phyloP scores from a whole-genome alignment of 2,113 vertebrate species.

The Poecile atricapillus region DNA sequence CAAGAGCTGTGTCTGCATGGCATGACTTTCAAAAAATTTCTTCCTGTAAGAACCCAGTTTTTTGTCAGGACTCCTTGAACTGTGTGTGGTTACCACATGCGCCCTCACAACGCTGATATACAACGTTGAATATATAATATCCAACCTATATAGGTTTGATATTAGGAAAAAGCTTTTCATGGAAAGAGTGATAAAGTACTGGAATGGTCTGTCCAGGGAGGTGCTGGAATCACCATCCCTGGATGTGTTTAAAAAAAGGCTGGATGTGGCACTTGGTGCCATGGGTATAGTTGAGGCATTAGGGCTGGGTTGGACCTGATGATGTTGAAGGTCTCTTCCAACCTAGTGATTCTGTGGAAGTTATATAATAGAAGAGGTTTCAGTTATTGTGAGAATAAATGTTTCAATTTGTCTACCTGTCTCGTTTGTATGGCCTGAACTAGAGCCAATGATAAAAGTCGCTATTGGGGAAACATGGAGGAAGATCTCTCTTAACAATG shows the following conservation, averaged over 20 bases:
- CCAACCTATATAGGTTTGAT: too few relatives aligned
- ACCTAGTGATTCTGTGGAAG: not conserved
- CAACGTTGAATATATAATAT: too few relatives aligned
- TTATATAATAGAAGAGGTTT: not conserved
- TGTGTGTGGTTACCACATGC: not conserved
- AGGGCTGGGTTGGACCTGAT: too few relatives aligned
- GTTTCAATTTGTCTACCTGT: not conserved
- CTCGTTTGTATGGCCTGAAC: not conserved
- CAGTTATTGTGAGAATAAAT: not conserved
- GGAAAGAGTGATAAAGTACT: too few relatives aligned
- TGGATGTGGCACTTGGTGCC: rapidly evolving
- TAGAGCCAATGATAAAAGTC: not conserved
- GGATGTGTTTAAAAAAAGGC: not conserved
- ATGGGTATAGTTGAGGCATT: not conserved
- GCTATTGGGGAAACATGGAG: not conserved
- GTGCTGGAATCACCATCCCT: too few relatives aligned
- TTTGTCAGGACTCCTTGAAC: not conserved
- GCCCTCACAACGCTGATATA: not conserved
- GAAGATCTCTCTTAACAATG: not conserved
- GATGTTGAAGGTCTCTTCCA: not conserved
- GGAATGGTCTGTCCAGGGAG: too few relatives aligned
- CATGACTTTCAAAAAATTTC: not conserved
- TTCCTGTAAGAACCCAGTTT: not conserved
- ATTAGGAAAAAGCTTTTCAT: too few relatives aligned
- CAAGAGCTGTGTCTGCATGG: not conserved